Evolutionary conservation across 2,888 invertebrate genomes (phyloP), one percentile per base, ranked within the genome.

Genomic region (Tupiocoris notatus): DNA sequence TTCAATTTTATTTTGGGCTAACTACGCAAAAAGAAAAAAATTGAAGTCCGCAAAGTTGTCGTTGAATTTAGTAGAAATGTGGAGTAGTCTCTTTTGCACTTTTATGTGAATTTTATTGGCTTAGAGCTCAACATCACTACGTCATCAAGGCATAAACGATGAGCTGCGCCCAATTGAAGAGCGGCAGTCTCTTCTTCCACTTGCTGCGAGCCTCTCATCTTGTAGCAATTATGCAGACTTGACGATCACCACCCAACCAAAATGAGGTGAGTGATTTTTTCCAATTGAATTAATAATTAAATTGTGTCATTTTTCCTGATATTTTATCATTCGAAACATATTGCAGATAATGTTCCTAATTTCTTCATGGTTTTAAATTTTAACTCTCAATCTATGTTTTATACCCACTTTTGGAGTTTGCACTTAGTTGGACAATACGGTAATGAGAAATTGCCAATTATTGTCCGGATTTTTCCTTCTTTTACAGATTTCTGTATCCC

Each of bases 401-500:
- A n/a, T n/a, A n/a, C n/a, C n/a, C n/a, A n/a, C n/a, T n/a, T n/a
- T n/a, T n/a, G n/a, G n/a, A n/a, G n/a, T n/a, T n/a, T n/a, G n/a
- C n/a, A n/a, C n/a, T n/a, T n/a, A n/a, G n/a, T n/a, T n/a, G n/a
- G n/a, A n/a, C n/a, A n/a, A n/a, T n/a, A n/a, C n/a, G n/a, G n/a
- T n/a, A n/a, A n/a, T n/a, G n/a, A n/a, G n/a, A n/a, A n/a, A n/a
- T n/a, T n/a, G n/a, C n/a, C n/a, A n/a, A n/a, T n/a, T n/a, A n/a
- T n/a, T n/a, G n/a, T n/a, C n/a, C n/a, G n/a, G n/a, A n/a, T 21
- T 56, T 7, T 16, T 62, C 25, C 39, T 39, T 73, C 39, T 71
- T 39, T 71, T 73, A 21, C 73, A 73, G 73, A 63, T 73, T 73
- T 73, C 73, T 61, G 73, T 73, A 54, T 73, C 73, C 73, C 73